Base-by-base conservation (phyloP, 2,797 vertebrate genomes). In the Anolis apletophallus region DNA sequence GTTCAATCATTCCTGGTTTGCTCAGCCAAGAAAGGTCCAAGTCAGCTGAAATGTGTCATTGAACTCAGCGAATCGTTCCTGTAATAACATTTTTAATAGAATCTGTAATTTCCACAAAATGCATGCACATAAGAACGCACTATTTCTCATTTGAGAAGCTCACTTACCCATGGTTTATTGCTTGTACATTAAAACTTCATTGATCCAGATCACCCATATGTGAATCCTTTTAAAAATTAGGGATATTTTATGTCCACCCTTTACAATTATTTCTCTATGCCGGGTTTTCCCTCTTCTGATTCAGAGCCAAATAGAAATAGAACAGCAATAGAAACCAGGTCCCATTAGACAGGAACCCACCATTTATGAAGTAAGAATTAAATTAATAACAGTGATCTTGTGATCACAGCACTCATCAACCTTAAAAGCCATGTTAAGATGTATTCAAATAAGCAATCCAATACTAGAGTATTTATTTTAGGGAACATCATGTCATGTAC, bases 81-180 rank as follows among this genome's bases (percentile, higher is more conserved):
- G 81, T 91, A 91, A 88, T 84, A 34, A 59, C 11, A 16, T 32
- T 86, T 82, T 71, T 64, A 87, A 87, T 87, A 52, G 85, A 59
- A 80, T 54, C 11, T 0, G 0, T 7, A n/a, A 79, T 89, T 91
- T 84, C 19, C 29, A 90, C 68, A 69, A 85, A 81, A 81, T 89
- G 52, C 0, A 8, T 2, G 0, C 50, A 3, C 85, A 1, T 23
- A 86, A 81, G 2, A 32, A n/a, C n/a, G 79, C 29, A 88, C 29
- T 5, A 67, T 3, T 80, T 81, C 59, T 71, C 17, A 54, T 83
- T 74, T 87, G 82, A 85, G 10, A 36, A 68, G 72, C 75, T 23
- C 83, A 1, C 40, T 78, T 77, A 40, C 4, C 32, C 76, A 67
- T 14, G 77, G 11, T 32, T 82, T 85, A n/a, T 77, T 74, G 14